phyloP scores from a whole-genome alignment of 2,797 vertebrate genomes.

The Pangasius mekongensis region DNA sequence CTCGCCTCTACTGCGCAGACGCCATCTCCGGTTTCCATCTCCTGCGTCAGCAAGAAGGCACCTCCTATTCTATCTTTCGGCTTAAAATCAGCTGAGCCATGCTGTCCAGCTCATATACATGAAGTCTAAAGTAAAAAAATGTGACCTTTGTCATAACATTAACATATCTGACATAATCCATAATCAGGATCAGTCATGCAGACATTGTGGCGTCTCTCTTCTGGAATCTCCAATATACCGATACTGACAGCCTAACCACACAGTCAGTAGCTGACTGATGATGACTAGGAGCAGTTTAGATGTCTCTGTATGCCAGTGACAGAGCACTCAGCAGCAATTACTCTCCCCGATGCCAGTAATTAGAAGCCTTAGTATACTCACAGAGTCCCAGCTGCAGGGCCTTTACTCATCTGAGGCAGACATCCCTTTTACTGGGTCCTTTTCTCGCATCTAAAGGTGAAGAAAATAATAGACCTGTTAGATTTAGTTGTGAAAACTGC shows the following conservation, averaged over 20 bases:
- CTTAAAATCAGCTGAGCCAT: neutral
- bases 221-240: neutral
- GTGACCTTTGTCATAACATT: neutral
- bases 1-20: neutral
- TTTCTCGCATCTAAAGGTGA: constrained; percentile 82
- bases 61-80: neutral
- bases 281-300: neutral
- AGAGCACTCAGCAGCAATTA: constrained; percentile 13
- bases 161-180: neutral
- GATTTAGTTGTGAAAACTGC: neutral
- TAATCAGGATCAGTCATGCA: neutral
- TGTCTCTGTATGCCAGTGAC: neutral
- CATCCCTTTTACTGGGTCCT: constrained; percentile 87
- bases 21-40: neutral
- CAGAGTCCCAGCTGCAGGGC: constrained; percentile 36
- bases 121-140: neutral
- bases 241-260: neutral
- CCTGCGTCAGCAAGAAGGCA: neutral
- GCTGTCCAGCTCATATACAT: neutral
- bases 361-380: constrained; percentile 28
- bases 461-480: neutral
- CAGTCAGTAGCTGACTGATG: neutral
- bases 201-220: neutral
- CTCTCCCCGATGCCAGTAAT: constrained; percentile 9
- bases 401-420: constrained; percentile 78